A percentile compares a stretch with the other conserved stretches of the same genome.
Conservation (phyloP, 2,797 vertebrate species). For the Pangasius macronema region DNA sequence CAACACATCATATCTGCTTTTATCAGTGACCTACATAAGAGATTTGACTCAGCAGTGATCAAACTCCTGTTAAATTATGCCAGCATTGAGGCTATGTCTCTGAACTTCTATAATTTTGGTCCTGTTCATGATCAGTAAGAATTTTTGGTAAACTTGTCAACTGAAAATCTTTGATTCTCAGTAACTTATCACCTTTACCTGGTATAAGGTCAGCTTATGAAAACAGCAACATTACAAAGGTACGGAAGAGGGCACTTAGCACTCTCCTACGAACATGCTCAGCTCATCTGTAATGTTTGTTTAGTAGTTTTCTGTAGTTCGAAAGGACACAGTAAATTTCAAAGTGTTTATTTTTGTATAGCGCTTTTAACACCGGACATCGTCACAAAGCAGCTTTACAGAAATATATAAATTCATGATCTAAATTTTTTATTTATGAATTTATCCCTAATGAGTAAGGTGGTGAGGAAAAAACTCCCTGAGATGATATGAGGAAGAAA, state of each 20-base stretch:
- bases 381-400: too few species aligned
- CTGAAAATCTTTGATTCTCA: background rate
- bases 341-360: too few species aligned
- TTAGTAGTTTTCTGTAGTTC: background rate
- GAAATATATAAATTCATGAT: too few species aligned
- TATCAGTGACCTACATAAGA: slow-evolving; percentile 29
- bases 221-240: background rate
- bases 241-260: background rate
- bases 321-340: background rate
- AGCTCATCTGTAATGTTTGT: background rate
- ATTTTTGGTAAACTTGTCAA: slow-evolving; percentile 2
- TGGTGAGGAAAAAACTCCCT: too few species aligned
- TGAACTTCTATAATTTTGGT: slow-evolving; percentile 9
- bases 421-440: too few species aligned
- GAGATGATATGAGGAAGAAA: too few species aligned
- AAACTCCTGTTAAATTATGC: slow-evolving; percentile 21
- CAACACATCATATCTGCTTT: slow-evolving; percentile 27
- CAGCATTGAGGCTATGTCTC: slow-evolving; percentile 1
- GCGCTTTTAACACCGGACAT: too few species aligned
- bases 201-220: background rate
- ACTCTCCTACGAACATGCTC: background rate
- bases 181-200: background rate
- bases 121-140: background rate
- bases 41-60: slow-evolving; percentile 10
- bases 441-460: too few species aligned